Percentiles rank a stretch among this genome's conserved stretches.
Evolutionary conservation across 2,888 invertebrate species (phyloP).

Genomic region (Anodontia alba): DNA sequence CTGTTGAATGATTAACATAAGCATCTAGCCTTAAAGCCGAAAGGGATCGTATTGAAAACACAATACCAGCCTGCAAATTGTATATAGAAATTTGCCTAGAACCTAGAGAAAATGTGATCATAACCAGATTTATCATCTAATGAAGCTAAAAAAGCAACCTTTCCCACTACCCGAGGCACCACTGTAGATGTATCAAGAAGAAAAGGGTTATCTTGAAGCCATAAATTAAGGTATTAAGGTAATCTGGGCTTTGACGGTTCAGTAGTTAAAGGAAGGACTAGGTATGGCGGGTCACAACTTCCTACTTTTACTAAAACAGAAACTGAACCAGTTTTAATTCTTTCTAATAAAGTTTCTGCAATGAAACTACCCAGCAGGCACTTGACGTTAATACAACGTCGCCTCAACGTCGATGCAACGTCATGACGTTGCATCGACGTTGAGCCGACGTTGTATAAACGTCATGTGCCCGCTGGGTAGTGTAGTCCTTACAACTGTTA

Average conservation of each 20-base stretch:
- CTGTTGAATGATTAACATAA: conserved; percentile 28
- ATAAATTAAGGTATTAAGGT: conserved; percentile 42
- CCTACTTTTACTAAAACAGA: conserved; percentile 32
- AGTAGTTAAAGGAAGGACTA: conserved; percentile 40
- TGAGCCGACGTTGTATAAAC: no score
- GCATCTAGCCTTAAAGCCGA: conserved; percentile 44
- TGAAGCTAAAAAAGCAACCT: no score
- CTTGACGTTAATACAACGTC: no score
- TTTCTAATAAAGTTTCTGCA: conserved; percentile 12
- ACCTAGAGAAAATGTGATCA: conserved; percentile 31
- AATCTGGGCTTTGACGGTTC: conserved; percentile 46
- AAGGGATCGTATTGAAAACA: conserved; percentile 36
- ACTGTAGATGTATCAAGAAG: conserved; percentile 34
- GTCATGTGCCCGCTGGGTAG: no score
- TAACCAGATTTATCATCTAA: conserved; percentile 54
- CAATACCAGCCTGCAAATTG: conserved; percentile 35
- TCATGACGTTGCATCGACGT: no score
- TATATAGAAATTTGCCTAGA: conserved; percentile 35
- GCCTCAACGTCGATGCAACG: no score
- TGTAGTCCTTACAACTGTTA: neutral
- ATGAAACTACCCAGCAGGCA: no score
- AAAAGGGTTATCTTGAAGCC: conserved; percentile 38
- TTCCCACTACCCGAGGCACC: conserved; percentile 29
- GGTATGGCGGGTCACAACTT: conserved; percentile 26
- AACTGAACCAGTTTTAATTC: conserved; percentile 36